A percentile compares a stretch with the other conserved stretches of the same genome.
Conservation (phyloP, 2,888 invertebrate genomes). For the Acronicta psi region DNA sequence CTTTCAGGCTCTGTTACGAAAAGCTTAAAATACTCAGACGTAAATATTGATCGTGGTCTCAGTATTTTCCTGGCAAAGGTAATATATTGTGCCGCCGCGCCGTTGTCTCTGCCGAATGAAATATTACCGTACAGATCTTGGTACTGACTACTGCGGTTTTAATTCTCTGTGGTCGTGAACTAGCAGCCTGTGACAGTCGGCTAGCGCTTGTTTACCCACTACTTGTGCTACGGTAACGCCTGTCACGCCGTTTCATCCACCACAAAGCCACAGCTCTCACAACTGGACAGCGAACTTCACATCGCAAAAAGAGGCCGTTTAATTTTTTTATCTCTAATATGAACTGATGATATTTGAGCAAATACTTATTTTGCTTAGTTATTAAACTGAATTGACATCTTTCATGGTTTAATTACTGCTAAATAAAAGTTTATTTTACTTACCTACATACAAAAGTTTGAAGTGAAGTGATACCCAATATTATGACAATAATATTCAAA, state of each 20-base stretch:
- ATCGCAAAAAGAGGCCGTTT: slow-evolving; percentile 16
- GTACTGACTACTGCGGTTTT: slow-evolving; percentile 11
- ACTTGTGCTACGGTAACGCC: slow-evolving; percentile 33
- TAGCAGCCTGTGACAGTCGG: slow-evolving; percentile 42
- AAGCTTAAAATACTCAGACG: slow-evolving; percentile 36
- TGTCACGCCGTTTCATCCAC: slow-evolving; percentile 24
- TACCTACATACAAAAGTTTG: too few relatives aligned
- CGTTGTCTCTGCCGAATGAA: slow-evolving; percentile 31
- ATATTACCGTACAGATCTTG: slow-evolving; percentile 36
- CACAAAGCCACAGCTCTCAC: slow-evolving; percentile 34
- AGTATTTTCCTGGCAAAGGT: slow-evolving; percentile 34
- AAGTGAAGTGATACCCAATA: too few relatives aligned
- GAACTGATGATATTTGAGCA: too few relatives aligned
- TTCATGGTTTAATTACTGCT: too few relatives aligned
- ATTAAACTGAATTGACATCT: too few relatives aligned
- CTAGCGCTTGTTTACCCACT: slow-evolving; percentile 24
- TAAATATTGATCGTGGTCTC: slow-evolving; percentile 45
- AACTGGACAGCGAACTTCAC: slow-evolving; percentile 19
- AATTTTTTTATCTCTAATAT: slow-evolving; percentile 10
- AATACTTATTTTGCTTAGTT: too few relatives aligned
- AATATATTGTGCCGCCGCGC: slow-evolving; percentile 35
- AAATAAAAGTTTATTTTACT: too few relatives aligned
- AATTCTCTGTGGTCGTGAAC: slow-evolving; percentile 20
- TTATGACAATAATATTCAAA: too few relatives aligned
- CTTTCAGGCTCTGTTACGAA: slow-evolving; percentile 12